Percentiles rank a stretch among this genome's conserved stretches.
Evolutionary conservation across 2,113 vertebrate species (phyloP).

Genomic region (Alectura lathami): DNA sequence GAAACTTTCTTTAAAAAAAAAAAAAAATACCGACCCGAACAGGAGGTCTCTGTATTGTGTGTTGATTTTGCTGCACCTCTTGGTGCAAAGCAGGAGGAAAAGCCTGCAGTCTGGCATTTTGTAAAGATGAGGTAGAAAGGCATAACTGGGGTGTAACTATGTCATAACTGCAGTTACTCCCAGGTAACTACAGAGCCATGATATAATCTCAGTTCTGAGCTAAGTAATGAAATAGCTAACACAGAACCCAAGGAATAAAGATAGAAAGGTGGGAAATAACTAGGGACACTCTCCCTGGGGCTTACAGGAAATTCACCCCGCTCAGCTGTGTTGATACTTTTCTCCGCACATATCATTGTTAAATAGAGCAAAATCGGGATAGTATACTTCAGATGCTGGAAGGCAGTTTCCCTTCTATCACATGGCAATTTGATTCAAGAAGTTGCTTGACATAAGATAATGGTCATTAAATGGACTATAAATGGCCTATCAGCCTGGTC

Average conservation of each 20-base stretch:
- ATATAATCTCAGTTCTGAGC: not conserved
- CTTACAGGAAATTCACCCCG: not conserved
- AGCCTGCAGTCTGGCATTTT: not conserved
- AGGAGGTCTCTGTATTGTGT: not conserved
- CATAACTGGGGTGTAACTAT: not conserved
- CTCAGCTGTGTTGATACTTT: not conserved
- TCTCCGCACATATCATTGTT: not conserved
- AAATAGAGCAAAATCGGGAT: not conserved
- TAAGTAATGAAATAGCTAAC: not conserved
- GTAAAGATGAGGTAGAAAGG: not conserved
- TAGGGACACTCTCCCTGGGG: not conserved
- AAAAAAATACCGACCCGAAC: not conserved
- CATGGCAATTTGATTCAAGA: conserved; percentile 4
- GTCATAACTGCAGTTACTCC: not conserved
- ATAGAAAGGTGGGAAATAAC: not conserved
- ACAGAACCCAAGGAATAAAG: not conserved
- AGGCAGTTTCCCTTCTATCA: not conserved
- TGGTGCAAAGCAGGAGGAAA: not conserved
- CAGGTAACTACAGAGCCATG: not conserved
- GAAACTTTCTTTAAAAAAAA: not conserved
- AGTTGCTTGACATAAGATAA: not conserved
- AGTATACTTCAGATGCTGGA: conserved; percentile 2
- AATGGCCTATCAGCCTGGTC: not conserved
- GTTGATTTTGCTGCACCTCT: not conserved
- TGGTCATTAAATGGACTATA: conserved; percentile 6